These are phyloP conservation scores for western clawed frog (Xenopus tropicalis) DNA, from an alignment of 2,113 vertebrate genomes.

Conservation along the genomic window UCB_Xtro_10.0 CM004447.2:54108001-54108500, in stretches of 20 bases:
- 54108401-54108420: conserved; percentile 42
- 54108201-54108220: not conserved
- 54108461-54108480: conserved; percentile 49
- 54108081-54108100: no score
- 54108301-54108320: conserved; percentile 67
- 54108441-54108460: conserved; percentile 50
- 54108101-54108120: no score
- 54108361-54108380: conserved; percentile 43
- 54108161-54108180: no score
- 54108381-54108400: conserved; percentile 41
- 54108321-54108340: conserved; percentile 50
- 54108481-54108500: conserved; percentile 51
- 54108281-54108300: not conserved
- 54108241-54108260: not conserved
- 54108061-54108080: no score
- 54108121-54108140: no score
- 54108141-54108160: no score
- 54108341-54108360: conserved; percentile 48
- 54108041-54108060: no score
- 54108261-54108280: not conserved
- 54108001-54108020: no score
- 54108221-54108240: not conserved
- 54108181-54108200: no score
- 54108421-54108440: conserved; percentile 49
- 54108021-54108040: no score